These are phyloP conservation scores for Eupithecia tripunctaria DNA, from an alignment of 2,888 invertebrate genomes.

Conservation along the genomic window DNA sequence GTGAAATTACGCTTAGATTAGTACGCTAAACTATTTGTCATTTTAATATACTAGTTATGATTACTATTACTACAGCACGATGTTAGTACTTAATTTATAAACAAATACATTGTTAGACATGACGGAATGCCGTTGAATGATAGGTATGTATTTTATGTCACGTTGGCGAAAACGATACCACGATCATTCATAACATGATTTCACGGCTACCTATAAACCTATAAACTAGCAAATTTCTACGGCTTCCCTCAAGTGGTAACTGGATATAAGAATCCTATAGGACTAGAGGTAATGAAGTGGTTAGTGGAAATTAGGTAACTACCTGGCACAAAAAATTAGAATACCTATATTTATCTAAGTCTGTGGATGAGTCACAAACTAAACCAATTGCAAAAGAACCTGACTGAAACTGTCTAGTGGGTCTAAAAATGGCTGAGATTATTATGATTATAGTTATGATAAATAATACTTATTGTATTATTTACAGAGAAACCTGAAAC, in stretches of 20 bases:
- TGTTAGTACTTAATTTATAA: neutral
- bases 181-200: neutral
- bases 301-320: too few relatives aligned
- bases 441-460: neutral
- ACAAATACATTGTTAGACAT: neutral
- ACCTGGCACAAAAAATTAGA: too few relatives aligned
- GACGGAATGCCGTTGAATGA: conserved; percentile 8
- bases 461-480: neutral
- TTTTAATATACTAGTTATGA: neutral
- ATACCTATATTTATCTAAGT: too few relatives aligned
- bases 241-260: neutral
- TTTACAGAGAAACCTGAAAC: neutral
- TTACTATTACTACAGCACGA: neutral
- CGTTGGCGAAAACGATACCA: neutral
- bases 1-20: neutral
- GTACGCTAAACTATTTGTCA: neutral
- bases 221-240: neutral
- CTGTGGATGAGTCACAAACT: too few relatives aligned
- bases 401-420: neutral
- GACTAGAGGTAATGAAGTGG: neutral
- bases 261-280: neutral
- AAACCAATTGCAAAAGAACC: neutral
- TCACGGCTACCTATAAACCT: neutral
- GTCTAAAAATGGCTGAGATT: neutral
- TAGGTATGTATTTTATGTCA: conserved; percentile 9